Base-by-base conservation (phyloP, 2,888 invertebrate species). In the Furcula furcula region DNA sequence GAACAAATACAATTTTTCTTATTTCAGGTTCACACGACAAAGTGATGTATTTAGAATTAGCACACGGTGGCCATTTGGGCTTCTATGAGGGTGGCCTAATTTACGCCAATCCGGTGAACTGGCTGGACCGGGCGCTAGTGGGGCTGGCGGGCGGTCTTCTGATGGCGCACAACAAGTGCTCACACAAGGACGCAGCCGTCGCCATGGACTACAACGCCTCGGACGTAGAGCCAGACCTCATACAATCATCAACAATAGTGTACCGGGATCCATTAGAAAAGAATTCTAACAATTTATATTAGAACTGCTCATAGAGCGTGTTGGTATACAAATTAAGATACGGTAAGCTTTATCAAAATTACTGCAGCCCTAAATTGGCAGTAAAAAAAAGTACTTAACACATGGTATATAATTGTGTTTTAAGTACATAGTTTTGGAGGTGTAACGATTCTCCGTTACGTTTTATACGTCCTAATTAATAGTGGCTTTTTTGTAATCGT, bases 61-160 rank as follows among this genome's bases (percentile, higher is more conserved):
- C 95, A 6, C 97, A 98, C 74, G 98, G 98, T 7, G 98, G 98
- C 2, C 98, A 98, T 81, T 90, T 98, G 48, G 98, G 98, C 11
- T 98, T 97, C 82, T 97, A 97, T 75, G 98, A 98, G 82, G 97
- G 97, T 6, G 97, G 97, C 10, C 80, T 94, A 14, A 70, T 97
- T 1, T 94, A 95, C 76, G 97, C 98, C 0, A 95, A 96, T 69
- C 94, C 95, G 0, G 94, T 97, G 36, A 97, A 97, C 39, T 98
- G 98, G 98, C 84, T 98, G 40, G 98, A 98, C 84, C 92, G 96
- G 26, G 93, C 96, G 0, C 85, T 97, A n/a, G 94, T 97, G 1
- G 93, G 96, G 1, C 87, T 96, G 40, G 92, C 94, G 1, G 95
- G 95, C 7, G 94, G 94, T 1, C 72, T 95, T 16, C 92, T 94